phyloP scores from a whole-genome alignment of 2,888 invertebrate species.

The Allolobophora icterica region DNA sequence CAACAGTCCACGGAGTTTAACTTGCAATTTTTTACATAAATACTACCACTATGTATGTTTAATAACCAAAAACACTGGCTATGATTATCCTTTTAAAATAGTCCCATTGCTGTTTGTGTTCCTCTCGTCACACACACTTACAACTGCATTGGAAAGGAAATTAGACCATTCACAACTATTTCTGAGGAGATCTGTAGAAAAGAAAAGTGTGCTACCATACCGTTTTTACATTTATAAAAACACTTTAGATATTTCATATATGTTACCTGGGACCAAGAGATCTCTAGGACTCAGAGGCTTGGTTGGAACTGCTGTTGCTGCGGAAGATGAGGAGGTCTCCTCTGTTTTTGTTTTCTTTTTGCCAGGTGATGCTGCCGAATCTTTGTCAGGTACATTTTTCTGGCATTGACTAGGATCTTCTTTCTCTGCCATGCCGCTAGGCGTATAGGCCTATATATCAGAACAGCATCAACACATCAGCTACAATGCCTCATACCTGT shows the following conservation, averaged over 20 bases:
- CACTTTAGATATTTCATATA: neutral
- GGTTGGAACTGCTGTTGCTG: neutral
- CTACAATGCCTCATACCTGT: no score
- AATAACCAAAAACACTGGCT: no score
- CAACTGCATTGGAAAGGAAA: no score
- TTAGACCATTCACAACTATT: neutral
- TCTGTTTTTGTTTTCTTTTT: neutral
- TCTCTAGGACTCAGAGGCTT: constrained; percentile 4
- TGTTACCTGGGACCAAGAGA: neutral
- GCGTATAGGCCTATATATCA: neutral
- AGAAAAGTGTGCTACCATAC: neutral
- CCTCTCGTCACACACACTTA: no score
- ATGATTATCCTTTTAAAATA: no score
- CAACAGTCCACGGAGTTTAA: no score
- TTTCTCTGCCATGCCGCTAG: neutral
- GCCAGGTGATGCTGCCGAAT: neutral
- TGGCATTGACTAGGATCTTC: neutral
- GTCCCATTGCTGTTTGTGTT: no score
- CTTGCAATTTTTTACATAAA: no score
- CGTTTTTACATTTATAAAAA: neutral
- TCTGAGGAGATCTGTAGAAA: neutral
- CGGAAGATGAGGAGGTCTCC: neutral
- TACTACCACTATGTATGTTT: no score
- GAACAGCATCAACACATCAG: neutral
- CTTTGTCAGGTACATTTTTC: neutral